Evolutionary conservation across 92 coral and sea anemone genomes (phyloP).

Genomic region (Scolanthus callimorphus): DNA sequence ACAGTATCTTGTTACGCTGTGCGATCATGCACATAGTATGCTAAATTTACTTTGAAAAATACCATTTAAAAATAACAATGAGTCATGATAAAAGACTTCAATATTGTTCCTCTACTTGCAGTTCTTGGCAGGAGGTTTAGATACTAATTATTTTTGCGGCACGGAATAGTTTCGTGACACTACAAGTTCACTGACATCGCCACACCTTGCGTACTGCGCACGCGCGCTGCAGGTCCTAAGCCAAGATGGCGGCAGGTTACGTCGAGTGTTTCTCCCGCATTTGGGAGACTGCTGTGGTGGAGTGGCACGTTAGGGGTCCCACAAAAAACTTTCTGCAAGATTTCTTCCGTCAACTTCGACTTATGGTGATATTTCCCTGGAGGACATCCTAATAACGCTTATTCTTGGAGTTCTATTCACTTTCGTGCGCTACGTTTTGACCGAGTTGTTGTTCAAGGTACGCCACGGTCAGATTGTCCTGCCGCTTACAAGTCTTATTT

Average conservation of each 20-base stretch:
- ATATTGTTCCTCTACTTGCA: no score
- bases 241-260: slow-evolving; percentile 64
- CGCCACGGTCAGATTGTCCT: slow-evolving; percentile 2
- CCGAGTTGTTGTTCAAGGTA: slow-evolving; percentile 62
- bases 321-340: slow-evolving; percentile 59
- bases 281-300: slow-evolving; percentile 54
- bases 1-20: no score
- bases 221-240: slow-evolving; percentile 13
- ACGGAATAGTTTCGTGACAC: no score
- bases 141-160: no score
- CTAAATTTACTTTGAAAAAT: no score
- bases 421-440: slow-evolving; percentile 53
- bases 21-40: no score
- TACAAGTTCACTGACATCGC: no score
- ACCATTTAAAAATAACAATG: no score
- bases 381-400: slow-evolving; percentile 50
- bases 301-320: slow-evolving; percentile 68
- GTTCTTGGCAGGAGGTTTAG: no score
- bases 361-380: slow-evolving; percentile 51
- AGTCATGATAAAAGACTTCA: no score
- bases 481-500: no score
- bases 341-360: slow-evolving; percentile 51
- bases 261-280: slow-evolving; percentile 61
- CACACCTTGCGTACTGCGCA: slow-evolving; percentile 17
- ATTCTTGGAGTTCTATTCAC: slow-evolving; percentile 75